Evolutionary conservation across 2,797 vertebrate species (phyloP), one percentile per base, ranked within the genome.

Genomic region (Etheostoma nigrum): DNA sequence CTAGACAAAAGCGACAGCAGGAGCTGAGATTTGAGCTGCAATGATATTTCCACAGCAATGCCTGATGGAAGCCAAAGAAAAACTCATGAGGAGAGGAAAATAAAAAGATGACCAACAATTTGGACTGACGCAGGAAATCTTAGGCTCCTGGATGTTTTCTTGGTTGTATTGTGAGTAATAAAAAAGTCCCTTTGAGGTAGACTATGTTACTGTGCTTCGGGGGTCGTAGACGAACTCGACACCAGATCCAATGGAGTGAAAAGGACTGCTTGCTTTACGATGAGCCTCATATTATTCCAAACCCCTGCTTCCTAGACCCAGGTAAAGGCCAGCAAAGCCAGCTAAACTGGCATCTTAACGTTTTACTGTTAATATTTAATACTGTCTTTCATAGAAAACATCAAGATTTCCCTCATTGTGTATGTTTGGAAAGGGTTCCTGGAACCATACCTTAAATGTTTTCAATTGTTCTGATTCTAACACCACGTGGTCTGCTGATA

Each of bases 191-290:
- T 40, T 52, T 53, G 57, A 81, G 53, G n/a, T 52, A 16, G 33
- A 85, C 33, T 65, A 93, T 88, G 84, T 90, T 94, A 91, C 83
- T 82, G 76, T 95, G 95, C 85, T 95, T 95, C 0, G 93, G 95
- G 63, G 79, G 83, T 67, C 86, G 84, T 4, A 91, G 92, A 44
- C 70, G 72, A 76, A 82, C 67, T 64, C 91, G 66, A 83, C 67
- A 85, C 19, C 82, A 58, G 12, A 62, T 78, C 23, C 88, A 72
- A 1, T 93, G 89, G 89, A 84, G 76, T 0, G 92, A 95, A 51
- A 76, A 88, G 33, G 77, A 91, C n/a, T 5, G 53, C 78, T 83
- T 96, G 86, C 90, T 95, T 27, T 68, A 72, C 0, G 71, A 88
- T 18, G 90, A 94, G 47, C 79, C 76, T 13, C 86, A 83, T 5